Evolutionary conservation across 2,888 invertebrate genomes (phyloP).

Genomic region (Spatulosminthurus flaviceps): DNA sequence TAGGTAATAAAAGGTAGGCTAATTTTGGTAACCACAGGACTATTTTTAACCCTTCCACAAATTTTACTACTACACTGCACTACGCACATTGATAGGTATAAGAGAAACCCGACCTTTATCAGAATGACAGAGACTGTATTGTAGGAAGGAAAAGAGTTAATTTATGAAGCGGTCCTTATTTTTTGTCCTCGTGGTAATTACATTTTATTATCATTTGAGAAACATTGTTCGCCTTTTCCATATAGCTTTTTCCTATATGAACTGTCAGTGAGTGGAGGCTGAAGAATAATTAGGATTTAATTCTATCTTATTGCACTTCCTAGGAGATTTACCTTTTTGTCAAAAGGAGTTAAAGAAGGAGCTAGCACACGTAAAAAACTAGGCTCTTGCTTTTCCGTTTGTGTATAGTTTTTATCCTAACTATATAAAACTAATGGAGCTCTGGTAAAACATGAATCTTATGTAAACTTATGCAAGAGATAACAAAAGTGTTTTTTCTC

Average conservation of each 20-base stretch:
- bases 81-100: too few relatives aligned
- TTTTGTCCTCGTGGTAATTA: conserved; percentile 8
- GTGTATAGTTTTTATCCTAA: neutral
- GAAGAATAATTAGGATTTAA: conserved; percentile 12
- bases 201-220: conserved; percentile 18
- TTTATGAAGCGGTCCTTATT: conserved; percentile 8
- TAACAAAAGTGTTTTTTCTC: conserved; percentile 6
- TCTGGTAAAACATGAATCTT: conserved; percentile 18
- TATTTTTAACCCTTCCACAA: neutral
- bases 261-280: conserved; percentile 4
- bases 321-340: neutral
- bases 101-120: conserved; percentile 9
- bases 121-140: neutral
- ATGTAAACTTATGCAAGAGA: conserved; percentile 14
- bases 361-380: neutral
- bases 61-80: too few relatives aligned
- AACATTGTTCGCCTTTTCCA: conserved; percentile 18
- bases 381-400: too few relatives aligned
- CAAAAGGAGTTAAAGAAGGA: neutral
- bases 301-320: conserved; percentile 11
- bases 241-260: conserved; percentile 1
- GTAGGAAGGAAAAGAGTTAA: neutral
- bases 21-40: neutral
- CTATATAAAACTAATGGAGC: neutral
- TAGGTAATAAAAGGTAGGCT: neutral